Base-by-base conservation (phyloP, 1,140 invertebrate genomes). In the Bicyclus anynana region DNA sequence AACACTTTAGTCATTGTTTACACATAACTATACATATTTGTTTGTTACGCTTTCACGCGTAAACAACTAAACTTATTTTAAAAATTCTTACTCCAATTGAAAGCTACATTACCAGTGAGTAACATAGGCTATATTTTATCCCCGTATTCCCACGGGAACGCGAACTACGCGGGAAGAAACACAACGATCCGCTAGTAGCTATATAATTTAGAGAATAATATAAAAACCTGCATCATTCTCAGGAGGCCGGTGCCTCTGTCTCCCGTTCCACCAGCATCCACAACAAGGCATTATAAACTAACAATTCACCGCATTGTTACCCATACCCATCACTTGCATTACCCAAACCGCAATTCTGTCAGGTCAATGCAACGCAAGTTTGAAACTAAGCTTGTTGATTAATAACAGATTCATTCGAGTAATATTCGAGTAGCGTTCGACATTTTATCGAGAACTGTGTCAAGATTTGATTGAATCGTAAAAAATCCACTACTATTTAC, bases 241-340 rank as follows among this genome's bases (percentile, higher is more conserved):
- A 44, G 83, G 84, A 20, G 84, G 84, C 53, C 84, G 80, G 63
- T 87, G 84, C 56, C 84, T 74, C 69, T 84, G 84, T 65, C 84
- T 80, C 50, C 84, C 84, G 35, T 80, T 86, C 84, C 84, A 87
- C 84, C 84, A 87, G 63, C 84, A 87, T 1, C 82, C 84, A 72
- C 84, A 87, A 61, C 84, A 87, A 46, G 82, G 81, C 84, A 87
- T 84, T 46, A 50, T 62, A 47, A 33, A 12, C 12, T 33, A 27
- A 55, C 29, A 59, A 49, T 42, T 54, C 21, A 51, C 65, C 56
- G 67, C 65, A 67, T 53, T 48, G 42, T 44, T 40, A 2, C 17
- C 42, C 59, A 44, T 51, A 12, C 10, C 48, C 10, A 21, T 50
- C 44, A 48, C 21, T 40, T 40, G 13, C 37, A 40, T 40, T 5